Base-by-base conservation (phyloP, 1,140 invertebrate species). In the Listronotus oregonensis region DNA sequence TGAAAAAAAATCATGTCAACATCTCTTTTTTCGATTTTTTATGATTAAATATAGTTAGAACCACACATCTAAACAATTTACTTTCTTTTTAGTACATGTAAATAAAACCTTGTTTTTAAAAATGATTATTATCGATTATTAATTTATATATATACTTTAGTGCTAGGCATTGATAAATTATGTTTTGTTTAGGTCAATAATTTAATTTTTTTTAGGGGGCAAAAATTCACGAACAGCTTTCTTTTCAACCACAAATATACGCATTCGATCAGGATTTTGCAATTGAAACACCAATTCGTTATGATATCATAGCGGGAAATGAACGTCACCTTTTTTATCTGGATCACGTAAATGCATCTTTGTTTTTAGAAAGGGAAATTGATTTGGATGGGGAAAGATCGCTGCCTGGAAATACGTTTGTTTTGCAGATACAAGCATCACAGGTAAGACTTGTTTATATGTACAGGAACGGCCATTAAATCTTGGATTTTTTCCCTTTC, bases 301-400 rank as follows among this genome's bases (percentile, higher is more conserved):
- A 93, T 66, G 88, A 90, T 43, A 86, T 93, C 18, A 84, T 90
- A 11, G 84, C 89, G 0, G 90, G 90, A 0, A 91, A 92, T 72
- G 90, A 92, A 11, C 75, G 86, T 0, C 83, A 86, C 17, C 74
- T 90, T 12, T 93, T 93, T 73, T 80, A 85, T 3, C 81, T 94
- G 11, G 87, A 93, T 73, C 79, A 87, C 0, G 78, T 85, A 5
- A 92, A 92, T 67, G 92, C 90, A 0, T 84, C 86, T 0, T 76
- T 95, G 40, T 94, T 87, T 74, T 78, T 94, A 3, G 86, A 92
- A 54, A 85, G 85, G 52, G 89, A 93, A 76, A 86, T 95, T 8
- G 92, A 95, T 79, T 74, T 92, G 44, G 92, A 94, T 71, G 78
- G 82, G 0, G 89, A 90, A 71, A 72, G 75, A 40, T 83, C 84